Conservation (phyloP, 2,113 vertebrate species). For the Empidonax traillii region DNA sequence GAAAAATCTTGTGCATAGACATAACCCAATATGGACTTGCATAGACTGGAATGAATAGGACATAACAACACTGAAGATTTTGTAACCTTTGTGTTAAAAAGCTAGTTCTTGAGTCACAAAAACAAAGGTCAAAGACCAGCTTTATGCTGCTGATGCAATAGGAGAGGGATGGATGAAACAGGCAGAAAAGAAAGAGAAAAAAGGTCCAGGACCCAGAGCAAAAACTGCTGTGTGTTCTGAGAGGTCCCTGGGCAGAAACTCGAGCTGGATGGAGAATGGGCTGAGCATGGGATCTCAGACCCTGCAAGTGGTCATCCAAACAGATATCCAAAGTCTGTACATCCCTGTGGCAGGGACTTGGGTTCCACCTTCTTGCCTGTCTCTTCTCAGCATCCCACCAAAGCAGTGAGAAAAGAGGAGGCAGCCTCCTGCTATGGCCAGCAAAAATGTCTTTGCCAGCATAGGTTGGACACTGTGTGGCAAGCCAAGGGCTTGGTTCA, state of each 20-base stretch:
- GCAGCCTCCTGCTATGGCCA: neutral
- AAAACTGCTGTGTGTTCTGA: neutral
- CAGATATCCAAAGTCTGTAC: neutral
- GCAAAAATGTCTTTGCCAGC: neutral
- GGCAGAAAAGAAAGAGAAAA: neutral
- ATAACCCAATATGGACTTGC: neutral
- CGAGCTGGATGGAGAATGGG: neutral
- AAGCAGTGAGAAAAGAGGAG: neutral
- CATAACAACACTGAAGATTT: neutral
- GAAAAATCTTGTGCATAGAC: neutral
- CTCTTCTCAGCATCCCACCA: neutral
- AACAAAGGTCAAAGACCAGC: neutral
- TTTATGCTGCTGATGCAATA: neutral
- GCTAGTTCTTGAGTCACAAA: neutral
- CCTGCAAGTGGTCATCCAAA: neutral
- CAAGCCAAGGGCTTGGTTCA: neutral
- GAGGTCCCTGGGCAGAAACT: neutral
- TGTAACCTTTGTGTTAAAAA: neutral
- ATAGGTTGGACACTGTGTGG: neutral
- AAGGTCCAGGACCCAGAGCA: fast-evolving
- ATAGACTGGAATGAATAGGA: neutral
- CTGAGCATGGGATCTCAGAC: neutral
- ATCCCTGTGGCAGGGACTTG: neutral
- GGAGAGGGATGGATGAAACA: neutral
- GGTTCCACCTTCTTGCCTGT: neutral